Evolutionary conservation across 1,140 invertebrate species (phyloP).

Genomic region (Coptotermes formosanus): DNA sequence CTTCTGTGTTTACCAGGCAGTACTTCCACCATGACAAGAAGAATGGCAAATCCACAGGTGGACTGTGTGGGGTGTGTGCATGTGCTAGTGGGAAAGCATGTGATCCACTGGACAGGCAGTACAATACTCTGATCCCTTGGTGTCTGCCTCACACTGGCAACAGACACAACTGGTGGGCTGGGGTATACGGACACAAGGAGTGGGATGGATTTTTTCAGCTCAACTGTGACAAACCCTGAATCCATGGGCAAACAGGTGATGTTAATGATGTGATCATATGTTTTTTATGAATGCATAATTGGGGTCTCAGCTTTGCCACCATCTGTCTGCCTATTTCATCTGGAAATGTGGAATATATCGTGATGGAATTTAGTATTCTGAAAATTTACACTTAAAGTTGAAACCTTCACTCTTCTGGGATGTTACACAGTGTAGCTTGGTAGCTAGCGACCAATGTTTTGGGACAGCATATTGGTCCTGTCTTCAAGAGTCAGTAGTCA

Average conservation of each 20-base stretch:
- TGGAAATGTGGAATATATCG: too few relatives aligned
- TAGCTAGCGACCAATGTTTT: too few relatives aligned
- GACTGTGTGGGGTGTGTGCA: slow-evolving; percentile 73
- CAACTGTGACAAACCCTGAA: slow-evolving; percentile 86
- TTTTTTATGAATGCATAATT: too few relatives aligned
- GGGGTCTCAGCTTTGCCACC: too few relatives aligned
- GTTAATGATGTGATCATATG: too few relatives aligned
- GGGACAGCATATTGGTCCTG: too few relatives aligned
- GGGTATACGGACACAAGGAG: slow-evolving; percentile 70
- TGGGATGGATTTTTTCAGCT: slow-evolving; percentile 86
- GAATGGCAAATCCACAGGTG: slow-evolving; percentile 60
- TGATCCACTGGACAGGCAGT: slow-evolving; percentile 72
- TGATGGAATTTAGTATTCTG: too few relatives aligned
- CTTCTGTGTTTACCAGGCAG: slow-evolving; percentile 47
- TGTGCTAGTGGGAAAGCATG: slow-evolving; percentile 68
- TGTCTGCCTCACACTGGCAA: slow-evolving; percentile 86
- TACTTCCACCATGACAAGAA: slow-evolving; percentile 73
- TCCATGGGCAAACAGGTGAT: slow-evolving; percentile 85
- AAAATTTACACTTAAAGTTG: too few relatives aligned
- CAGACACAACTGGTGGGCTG: slow-evolving; percentile 79
- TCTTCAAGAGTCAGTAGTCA: too few relatives aligned
- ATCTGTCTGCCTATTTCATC: too few relatives aligned
- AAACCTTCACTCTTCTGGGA: too few relatives aligned
- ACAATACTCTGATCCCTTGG: slow-evolving; percentile 87
- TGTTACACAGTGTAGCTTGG: too few relatives aligned